phyloP scores from a whole-genome alignment of 2,113 vertebrate genomes.

The Danionella cerebrum region DNA sequence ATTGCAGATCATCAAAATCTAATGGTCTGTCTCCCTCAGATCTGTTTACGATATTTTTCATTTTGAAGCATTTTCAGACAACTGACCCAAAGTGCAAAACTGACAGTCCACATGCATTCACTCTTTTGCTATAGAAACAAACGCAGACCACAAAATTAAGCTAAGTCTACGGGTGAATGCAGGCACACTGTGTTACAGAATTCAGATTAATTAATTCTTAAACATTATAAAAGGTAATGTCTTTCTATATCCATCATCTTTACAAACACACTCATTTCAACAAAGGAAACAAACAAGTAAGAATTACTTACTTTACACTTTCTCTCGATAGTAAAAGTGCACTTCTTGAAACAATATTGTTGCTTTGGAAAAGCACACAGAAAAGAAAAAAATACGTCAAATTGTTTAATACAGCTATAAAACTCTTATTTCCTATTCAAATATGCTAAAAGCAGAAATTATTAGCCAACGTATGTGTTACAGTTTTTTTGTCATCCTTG shows the following conservation, averaged over 20 bases:
- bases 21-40: too few relatives aligned
- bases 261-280: conserved; percentile 20
- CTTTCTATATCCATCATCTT: background rate
- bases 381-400: conserved; percentile 42
- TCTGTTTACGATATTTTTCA: background rate
- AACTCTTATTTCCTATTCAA: background rate
- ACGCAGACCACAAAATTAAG: background rate
- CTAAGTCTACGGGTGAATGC: background rate
- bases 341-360: conserved; percentile 72
- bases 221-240: background rate
- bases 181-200: too few relatives aligned
- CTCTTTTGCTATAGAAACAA: background rate
- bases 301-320: conserved; percentile 69
- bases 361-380: conserved; percentile 63
- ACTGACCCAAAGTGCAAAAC: conserved; percentile 40
- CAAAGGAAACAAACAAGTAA: conserved; percentile 14
- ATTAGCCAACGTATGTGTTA: conserved; percentile 4
- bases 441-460: background rate
- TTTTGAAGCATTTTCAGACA: conserved; percentile 21
- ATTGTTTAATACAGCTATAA: conserved; percentile 12
- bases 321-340: conserved; percentile 67
- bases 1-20: too few relatives aligned
- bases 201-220: too few relatives aligned
- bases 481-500: conserved; percentile 33
- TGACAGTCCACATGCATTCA: background rate